Evolutionary conservation across 2,888 invertebrate species (phyloP), one percentile per base, ranked within the genome.

Genomic region (Scrobipalpa costella): DNA sequence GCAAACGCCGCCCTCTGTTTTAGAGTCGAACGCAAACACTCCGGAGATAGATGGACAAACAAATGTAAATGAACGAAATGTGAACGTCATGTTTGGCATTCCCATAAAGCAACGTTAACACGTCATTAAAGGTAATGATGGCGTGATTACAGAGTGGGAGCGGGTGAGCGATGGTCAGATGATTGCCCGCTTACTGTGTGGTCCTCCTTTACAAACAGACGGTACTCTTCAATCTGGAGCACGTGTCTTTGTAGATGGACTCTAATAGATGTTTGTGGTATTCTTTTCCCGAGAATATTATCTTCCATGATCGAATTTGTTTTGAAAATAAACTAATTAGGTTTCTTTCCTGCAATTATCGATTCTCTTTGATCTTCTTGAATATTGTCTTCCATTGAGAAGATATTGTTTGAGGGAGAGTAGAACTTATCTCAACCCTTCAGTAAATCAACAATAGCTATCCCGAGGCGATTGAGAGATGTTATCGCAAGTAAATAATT

Each of bases 101-200:
- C 91, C 90, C 91, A 90, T 91, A 91, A 90, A 89, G 88, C 84
- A 85, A 86, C 86, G 90, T 90, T 91, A 91, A 90, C 91, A 90
- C 91, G 88, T 91, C 89, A 91, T 90, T 91, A 91, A 86, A 88
- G 85, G 89, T 89, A 90, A 90, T 91, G 90, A 91, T 90, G 90
- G 84, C 85, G 81, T 90, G 87, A 90, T 90, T 90, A 89, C 86
- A 81, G 78, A 81, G 84, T 81, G 80, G 83, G 83, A 83, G 85
- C 82, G 77, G 83, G 81, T 80, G 83, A 81, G 78, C 82, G 81
- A 83, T 84, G 84, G 78, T 78, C 84, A 82, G 80, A 79, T 85
- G 88, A 89, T 87, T 84, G 84, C 81, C 83, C 81, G 79, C 89
- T 81, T 80, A 85, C 84, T 87, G 89, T 90, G 89, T 89, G 90